Conservation (phyloP, 2,797 vertebrate genomes). For the Xenopus petersii region DNA sequence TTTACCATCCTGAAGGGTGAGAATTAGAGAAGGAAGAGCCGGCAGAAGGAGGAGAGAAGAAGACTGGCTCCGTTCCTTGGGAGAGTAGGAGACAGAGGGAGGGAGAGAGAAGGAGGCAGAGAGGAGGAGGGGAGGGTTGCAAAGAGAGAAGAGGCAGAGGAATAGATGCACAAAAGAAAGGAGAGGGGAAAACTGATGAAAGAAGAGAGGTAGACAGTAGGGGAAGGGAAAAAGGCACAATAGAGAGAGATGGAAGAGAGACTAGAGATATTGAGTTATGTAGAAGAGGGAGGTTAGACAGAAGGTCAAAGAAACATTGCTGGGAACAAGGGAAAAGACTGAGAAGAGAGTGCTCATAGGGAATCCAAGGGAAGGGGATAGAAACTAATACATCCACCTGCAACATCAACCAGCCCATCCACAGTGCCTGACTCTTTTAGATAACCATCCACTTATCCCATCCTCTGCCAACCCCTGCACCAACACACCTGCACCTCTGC, state of each 20-base stretch:
- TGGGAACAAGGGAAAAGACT: background rate
- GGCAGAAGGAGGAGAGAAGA: slow-evolving; percentile 10
- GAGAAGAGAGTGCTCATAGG: background rate
- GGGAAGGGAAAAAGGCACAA: background rate
- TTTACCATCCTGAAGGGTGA: background rate
- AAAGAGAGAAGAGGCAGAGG: slow-evolving; percentile 24
- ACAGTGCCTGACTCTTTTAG: background rate
- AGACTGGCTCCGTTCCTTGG: slow-evolving; percentile 33
- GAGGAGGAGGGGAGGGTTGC: background rate
- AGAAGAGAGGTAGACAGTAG: slow-evolving; percentile 4
- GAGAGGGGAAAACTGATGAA: slow-evolving; percentile 19
- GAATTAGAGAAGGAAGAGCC: slow-evolving; percentile 9
- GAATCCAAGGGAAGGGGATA: background rate
- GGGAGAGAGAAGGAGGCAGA: background rate
- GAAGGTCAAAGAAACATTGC: background rate
- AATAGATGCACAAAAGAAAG: slow-evolving; percentile 17
- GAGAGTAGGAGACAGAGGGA: slow-evolving; percentile 23
- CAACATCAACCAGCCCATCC: background rate
- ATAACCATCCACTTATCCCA: background rate
- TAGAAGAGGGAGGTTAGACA: background rate
- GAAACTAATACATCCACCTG: background rate
- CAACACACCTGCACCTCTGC: background rate
- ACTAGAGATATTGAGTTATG: background rate
- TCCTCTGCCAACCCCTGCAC: background rate
- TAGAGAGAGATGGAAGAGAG: background rate